A percentile compares a stretch with the other conserved stretches of the same genome.
These are phyloP conservation scores for Frankliniella fusca DNA, from an alignment of 2,888 invertebrate species.

Conservation along the genomic window DNA sequence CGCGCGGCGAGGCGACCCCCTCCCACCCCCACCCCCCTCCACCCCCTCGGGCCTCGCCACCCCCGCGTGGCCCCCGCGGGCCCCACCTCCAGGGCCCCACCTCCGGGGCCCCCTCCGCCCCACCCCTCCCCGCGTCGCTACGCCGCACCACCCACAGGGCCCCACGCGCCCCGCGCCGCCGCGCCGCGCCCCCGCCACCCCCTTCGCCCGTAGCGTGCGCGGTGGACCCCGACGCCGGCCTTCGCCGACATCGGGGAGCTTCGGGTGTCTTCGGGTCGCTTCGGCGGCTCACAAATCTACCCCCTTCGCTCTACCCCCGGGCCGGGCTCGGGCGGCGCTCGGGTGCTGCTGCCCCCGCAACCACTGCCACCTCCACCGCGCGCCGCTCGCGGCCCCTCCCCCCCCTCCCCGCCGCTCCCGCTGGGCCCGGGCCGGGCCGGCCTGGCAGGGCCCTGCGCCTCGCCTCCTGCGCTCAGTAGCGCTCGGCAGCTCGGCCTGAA, in stretches of 20 bases:
- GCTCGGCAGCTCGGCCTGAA: constrained; percentile 27
- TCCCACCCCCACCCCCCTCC: constrained; percentile 42
- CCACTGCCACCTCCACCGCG: background rate
- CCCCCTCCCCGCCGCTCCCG: background rate
- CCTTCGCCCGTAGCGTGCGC: constrained; percentile 45
- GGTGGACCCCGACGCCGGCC: constrained; percentile 50
- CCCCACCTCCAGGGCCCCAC: background rate
- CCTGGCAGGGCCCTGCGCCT: constrained; percentile 58
- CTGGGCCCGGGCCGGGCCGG: constrained; percentile 45
- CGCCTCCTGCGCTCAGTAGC: constrained; percentile 52
- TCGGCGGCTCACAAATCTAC: constrained; percentile 30
- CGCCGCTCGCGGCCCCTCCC: background rate
- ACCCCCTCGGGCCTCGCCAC: constrained; percentile 44
- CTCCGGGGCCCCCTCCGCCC: background rate
- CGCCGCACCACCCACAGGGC: constrained; percentile 37
- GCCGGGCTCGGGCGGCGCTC: background rate
- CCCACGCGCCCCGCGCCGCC: constrained; percentile 46
- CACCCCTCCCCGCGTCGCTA: background rate
- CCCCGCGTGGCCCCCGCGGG: background rate
- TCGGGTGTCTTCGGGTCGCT: constrained; percentile 19
- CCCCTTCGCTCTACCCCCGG: constrained; percentile 29
- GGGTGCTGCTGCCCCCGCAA: constrained; percentile 19
- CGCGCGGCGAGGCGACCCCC: constrained; percentile 23
- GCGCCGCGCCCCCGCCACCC: constrained; percentile 46
- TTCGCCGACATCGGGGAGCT: constrained; percentile 47